phyloP scores from a whole-genome alignment of 2,797 vertebrate species.

The Chelon labrosus region DNA sequence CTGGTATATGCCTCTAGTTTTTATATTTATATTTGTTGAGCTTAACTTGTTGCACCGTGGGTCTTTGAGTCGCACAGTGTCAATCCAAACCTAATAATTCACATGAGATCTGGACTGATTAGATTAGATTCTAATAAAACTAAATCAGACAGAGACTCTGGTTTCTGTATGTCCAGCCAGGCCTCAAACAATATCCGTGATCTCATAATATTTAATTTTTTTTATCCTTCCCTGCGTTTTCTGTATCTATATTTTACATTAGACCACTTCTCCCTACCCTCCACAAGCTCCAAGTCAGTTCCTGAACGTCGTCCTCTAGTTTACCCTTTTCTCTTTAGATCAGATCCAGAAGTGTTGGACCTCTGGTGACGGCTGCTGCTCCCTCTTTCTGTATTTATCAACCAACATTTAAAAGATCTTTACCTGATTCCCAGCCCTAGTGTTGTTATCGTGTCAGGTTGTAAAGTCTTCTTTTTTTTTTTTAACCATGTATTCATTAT shows the following conservation, averaged over 20 bases:
- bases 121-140: constrained; percentile 4
- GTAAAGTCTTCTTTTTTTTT: not conserved
- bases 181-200: too few species aligned
- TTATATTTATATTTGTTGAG: too few species aligned
- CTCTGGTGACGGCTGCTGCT: not conserved
- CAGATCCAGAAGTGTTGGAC: not conserved
- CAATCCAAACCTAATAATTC: constrained; percentile 5
- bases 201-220: too few species aligned
- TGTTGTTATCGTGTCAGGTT: not conserved
- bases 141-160: constrained; percentile 2
- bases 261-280: too few species aligned
- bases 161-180: not conserved
- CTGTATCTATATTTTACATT: too few species aligned
- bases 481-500: constrained; percentile 10
- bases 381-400: not conserved
- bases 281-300: too few species aligned
- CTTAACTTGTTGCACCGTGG: too few species aligned
- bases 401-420: constrained; percentile 1
- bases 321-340: not conserved
- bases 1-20: too few species aligned
- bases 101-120: constrained; percentile 17
- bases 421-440: not conserved
- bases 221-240: too few species aligned
- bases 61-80: too few species aligned
- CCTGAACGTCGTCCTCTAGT: not conserved